Evolutionary conservation across 2,797 vertebrate species (phyloP).

Genomic region (Poecilia picta): DNA sequence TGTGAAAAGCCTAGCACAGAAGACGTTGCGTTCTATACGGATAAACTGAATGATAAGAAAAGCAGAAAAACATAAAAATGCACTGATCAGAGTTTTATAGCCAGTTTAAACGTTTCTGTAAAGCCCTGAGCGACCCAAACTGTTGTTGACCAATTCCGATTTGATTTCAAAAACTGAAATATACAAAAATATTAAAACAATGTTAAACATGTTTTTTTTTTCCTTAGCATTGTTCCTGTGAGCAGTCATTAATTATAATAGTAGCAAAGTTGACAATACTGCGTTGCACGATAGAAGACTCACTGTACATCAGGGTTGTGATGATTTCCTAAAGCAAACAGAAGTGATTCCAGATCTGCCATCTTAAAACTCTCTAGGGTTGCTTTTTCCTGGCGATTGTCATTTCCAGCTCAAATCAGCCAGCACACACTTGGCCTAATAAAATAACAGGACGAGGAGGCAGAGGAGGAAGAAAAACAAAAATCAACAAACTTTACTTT

Average conservation of each 20-base stretch:
- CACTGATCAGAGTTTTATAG: constrained; percentile 1
- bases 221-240: not conserved
- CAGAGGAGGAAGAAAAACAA: not conserved
- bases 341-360: not conserved
- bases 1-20: constrained; percentile 8
- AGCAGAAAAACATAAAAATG: not conserved
- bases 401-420: not conserved
- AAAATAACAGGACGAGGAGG: not conserved
- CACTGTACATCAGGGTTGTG: not conserved
- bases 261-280: not conserved
- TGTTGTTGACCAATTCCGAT: not conserved
- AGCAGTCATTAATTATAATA: not conserved
- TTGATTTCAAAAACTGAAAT: not conserved
- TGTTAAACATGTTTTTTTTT: not conserved
- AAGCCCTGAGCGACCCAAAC: not conserved
- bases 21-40: constrained; percentile 1
- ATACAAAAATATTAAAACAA: not conserved
- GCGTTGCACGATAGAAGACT: not conserved
- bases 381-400: not conserved
- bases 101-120: not conserved
- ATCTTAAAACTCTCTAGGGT: not conserved
- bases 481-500: not conserved
- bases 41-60: constrained; percentile 15
- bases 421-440: not conserved
- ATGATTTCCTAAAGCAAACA: not conserved